Base-by-base conservation (phyloP, 2,113 vertebrate genomes). In the Hyaena hyaena region DNA sequence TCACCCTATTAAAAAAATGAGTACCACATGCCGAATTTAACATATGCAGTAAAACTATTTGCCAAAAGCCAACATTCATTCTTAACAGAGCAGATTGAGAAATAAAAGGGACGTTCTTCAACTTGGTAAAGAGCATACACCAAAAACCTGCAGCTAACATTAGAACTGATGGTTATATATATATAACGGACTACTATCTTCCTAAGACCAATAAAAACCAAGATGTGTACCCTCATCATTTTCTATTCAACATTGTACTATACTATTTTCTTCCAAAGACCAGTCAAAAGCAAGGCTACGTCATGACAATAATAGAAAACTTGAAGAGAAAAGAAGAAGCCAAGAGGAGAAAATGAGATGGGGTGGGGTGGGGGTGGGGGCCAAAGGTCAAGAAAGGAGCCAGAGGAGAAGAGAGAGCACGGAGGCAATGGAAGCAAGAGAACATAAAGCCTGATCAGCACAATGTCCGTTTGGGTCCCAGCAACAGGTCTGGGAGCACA, bases 241-340 rank as follows among this genome's bases (percentile, higher is more conserved):
- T 93, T 82, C 39, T 23, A 53, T 74, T 90, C 15, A 81, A 4
- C 33, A n/a, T 50, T 61, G 21, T 61, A 61, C 2, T 61, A 81
- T 26, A 88, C 74, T 82, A 14, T 8, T 92, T 80, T 95, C 26
- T 31, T 92, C 21, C 26, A 77, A 74, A 63, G 1, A 82, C 14
- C 33, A 85, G 23, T 87, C 69, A 76, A 88, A 77, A 45, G 33
- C 61, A 53, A 65, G 55, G 48, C 35, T 90, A 14, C 74, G 28
- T 80, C 43, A 39, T 63, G 48, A 88, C 8, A 68, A 35, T 71
- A 79, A 65, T 12, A 15, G 48, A 66, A 92, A 58, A 58, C 4
- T n/a, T n/a, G 53, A 91, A 93, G 87, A 35, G 50, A 87, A 82
- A 94, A 76, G 63, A 90, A 66, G 43, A 93, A 90, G 43, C n/a